Conservation (phyloP, 2,113 vertebrate genomes). For the Coryphaenoides rupestris region DNA sequence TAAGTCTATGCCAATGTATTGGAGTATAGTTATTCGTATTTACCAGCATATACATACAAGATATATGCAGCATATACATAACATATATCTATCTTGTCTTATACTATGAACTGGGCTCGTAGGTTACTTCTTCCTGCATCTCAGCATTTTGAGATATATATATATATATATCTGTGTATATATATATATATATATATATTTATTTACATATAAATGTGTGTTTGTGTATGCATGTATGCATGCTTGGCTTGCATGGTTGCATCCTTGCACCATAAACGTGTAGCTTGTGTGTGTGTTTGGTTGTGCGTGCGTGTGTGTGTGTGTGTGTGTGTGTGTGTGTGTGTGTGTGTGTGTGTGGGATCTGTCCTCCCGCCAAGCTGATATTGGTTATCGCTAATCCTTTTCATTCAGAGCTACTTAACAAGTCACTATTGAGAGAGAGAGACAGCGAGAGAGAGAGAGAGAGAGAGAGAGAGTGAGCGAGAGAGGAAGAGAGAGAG, state of each 20-base stretch:
- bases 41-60: too few relatives aligned
- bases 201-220: neutral
- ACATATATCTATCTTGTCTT: too few relatives aligned
- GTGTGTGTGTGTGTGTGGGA: constrained; percentile 33
- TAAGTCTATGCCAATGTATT: too few relatives aligned
- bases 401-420: constrained; percentile 65
- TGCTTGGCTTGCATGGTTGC: neutral
- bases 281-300: constrained; percentile 3
- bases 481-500: constrained; percentile 45
- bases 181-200: neutral
- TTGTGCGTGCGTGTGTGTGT: neutral
- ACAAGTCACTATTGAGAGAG: constrained; percentile 64
- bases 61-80: too few relatives aligned
- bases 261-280: neutral
- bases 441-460: constrained; percentile 36
- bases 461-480: constrained; percentile 37
- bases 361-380: constrained; percentile 45
- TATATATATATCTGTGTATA: neutral
- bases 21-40: too few relatives aligned
- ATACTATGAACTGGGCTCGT: too few relatives aligned
- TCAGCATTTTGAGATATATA: neutral
- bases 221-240: neutral
- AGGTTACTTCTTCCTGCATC: too few relatives aligned
- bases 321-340: constrained; percentile 16
- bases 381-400: constrained; percentile 70